phyloP scores from a whole-genome alignment of 2,797 vertebrate species.

The Sebastes itinus region DNA sequence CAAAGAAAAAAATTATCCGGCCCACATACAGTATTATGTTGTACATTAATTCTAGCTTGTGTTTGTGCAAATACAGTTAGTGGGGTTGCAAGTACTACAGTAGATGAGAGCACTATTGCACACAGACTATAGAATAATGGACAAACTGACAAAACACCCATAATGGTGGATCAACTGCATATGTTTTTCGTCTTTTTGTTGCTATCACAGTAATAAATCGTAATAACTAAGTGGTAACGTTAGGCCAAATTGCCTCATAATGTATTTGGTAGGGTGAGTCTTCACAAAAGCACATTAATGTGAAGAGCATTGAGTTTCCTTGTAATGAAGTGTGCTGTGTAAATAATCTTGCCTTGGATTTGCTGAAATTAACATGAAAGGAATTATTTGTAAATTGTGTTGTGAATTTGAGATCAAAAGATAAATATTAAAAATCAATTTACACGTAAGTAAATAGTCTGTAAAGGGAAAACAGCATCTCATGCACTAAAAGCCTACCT shows the following conservation, averaged over 20 bases:
- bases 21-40: slow-evolving; percentile 17
- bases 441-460: background rate
- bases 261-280: background rate
- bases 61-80: background rate
- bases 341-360: background rate
- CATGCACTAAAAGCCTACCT: background rate
- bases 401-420: background rate
- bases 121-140: background rate
- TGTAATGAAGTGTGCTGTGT: background rate
- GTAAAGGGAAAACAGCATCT: background rate
- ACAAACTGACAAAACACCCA: background rate
- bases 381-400: background rate
- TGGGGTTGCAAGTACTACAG: background rate
- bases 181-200: background rate
- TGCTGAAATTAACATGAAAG: background rate
- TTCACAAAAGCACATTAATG: background rate
- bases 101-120: slow-evolving; percentile 1
- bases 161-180: background rate
- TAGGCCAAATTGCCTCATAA: background rate
- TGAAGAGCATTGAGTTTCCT: background rate
- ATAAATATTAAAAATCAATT: background rate
- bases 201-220: background rate
- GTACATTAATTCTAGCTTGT: slow-evolving; percentile 23
- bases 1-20: slow-evolving; percentile 10
- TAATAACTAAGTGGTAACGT: background rate